Conservation (phyloP, 64 coral and sea anemone genomes). For the Montipora capricornis region DNA sequence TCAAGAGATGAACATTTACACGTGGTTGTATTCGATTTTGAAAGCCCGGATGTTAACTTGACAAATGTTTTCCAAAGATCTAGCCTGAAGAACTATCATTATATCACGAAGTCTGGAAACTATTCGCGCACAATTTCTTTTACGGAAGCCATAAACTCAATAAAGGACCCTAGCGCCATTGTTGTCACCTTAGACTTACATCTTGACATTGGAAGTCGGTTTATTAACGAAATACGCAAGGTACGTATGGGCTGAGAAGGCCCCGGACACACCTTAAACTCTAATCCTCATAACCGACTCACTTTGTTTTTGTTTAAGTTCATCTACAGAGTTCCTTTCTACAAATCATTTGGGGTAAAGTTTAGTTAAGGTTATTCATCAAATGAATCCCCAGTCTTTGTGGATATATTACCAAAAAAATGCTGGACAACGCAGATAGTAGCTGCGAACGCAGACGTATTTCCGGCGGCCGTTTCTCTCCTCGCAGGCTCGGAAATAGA, state of each 20-base stretch:
- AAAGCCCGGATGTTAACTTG: constrained; percentile 77
- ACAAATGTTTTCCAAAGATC: background rate
- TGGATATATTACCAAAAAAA: too few relatives aligned
- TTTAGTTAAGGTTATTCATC: too few relatives aligned
- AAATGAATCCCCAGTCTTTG: too few relatives aligned
- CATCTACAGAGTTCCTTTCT: too few relatives aligned
- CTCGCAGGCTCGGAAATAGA: too few relatives aligned
- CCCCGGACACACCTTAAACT: too few relatives aligned
- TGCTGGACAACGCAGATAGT: too few relatives aligned
- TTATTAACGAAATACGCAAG: constrained; percentile 67
- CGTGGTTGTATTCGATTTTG: constrained; percentile 75
- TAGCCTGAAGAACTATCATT: constrained; percentile 5
- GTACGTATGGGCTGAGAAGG: background rate
- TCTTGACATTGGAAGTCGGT: constrained; percentile 23
- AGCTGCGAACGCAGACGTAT: too few relatives aligned
- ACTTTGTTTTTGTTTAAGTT: too few relatives aligned
- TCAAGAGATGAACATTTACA: constrained; percentile 75
- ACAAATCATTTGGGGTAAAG: too few relatives aligned
- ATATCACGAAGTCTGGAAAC: background rate
- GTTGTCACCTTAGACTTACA: constrained; percentile 53
- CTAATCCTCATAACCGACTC: too few relatives aligned
- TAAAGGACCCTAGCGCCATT: constrained; percentile 49
- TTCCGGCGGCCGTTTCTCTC: too few relatives aligned
- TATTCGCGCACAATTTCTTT: constrained; percentile 9
- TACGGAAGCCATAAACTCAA: constrained; percentile 5